phyloP scores from a whole-genome alignment of 2,888 invertebrate species.

The Opisthograptis luteolata region DNA sequence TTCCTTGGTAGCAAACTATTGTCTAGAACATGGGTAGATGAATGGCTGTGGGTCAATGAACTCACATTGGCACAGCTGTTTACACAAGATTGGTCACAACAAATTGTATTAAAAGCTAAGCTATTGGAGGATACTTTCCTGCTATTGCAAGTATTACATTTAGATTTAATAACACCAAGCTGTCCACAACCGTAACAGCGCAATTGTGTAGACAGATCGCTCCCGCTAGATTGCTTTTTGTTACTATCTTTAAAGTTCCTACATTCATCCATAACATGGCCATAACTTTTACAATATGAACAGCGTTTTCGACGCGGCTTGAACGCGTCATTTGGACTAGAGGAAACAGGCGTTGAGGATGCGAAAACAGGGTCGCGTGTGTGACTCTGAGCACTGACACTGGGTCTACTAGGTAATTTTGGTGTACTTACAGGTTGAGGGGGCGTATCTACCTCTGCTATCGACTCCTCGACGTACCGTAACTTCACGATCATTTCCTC shows the following conservation, averaged over 20 bases:
- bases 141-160: background rate
- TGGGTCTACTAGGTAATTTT: too few species aligned
- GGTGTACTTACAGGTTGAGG: background rate
- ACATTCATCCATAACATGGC: background rate
- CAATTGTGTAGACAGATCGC: background rate
- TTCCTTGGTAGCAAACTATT: too few species aligned
- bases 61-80: too few species aligned
- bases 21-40: too few species aligned
- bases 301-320: background rate
- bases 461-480: slow-evolving; percentile 1
- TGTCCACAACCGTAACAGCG: slow-evolving; percentile 1
- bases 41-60: too few species aligned
- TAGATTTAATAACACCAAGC: background rate
- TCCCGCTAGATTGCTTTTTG: background rate
- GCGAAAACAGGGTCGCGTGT: background rate
- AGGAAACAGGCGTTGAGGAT: too few species aligned
- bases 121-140: too few species aligned
- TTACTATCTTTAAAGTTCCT: background rate
- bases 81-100: too few species aligned
- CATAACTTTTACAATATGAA: background rate
- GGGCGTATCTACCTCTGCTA: background rate
- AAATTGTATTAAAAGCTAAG: too few species aligned
- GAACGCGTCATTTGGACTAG: too few species aligned
- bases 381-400: background rate
- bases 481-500: background rate